Evolutionary conservation across 2,113 vertebrate genomes (phyloP).

Genomic region (Isurus oxyrinchus): DNA sequence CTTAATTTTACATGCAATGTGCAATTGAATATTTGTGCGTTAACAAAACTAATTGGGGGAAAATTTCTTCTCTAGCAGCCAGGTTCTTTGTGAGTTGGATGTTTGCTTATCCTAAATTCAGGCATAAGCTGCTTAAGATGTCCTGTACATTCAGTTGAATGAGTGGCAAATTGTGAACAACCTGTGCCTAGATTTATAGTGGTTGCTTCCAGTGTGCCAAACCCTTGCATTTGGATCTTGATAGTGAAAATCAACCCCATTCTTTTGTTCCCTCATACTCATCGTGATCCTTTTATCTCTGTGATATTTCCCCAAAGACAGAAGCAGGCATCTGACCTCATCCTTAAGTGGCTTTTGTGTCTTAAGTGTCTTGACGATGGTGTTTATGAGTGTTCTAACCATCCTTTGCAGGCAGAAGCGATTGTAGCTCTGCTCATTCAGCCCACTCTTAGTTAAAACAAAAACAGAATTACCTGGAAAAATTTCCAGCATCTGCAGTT

Average conservation of each 20-base stretch:
- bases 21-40: neutral
- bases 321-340: neutral
- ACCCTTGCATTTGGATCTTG: neutral
- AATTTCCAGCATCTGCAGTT: too few species aligned
- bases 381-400: neutral
- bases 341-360: neutral
- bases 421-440: neutral
- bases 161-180: neutral
- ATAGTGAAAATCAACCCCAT: neutral
- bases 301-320: neutral
- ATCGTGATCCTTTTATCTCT: neutral
- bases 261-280: neutral
- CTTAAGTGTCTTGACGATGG: neutral
- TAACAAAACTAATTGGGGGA: neutral
- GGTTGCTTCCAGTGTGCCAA: neutral
- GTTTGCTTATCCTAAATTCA: neutral
- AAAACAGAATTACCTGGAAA: too few species aligned
- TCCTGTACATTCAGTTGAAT: neutral
- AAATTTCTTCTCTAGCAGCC: neutral
- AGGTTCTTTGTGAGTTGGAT: neutral
- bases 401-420: neutral
- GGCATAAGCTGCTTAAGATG: neutral
- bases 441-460: neutral
- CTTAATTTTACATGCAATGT: too few species aligned
- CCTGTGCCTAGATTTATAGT: neutral